A percentile compares a stretch with the other conserved stretches of the same genome.
Evolutionary conservation across 1,140 invertebrate genomes (phyloP).

Genomic region (Pogonomyrmex barbatus): DNA sequence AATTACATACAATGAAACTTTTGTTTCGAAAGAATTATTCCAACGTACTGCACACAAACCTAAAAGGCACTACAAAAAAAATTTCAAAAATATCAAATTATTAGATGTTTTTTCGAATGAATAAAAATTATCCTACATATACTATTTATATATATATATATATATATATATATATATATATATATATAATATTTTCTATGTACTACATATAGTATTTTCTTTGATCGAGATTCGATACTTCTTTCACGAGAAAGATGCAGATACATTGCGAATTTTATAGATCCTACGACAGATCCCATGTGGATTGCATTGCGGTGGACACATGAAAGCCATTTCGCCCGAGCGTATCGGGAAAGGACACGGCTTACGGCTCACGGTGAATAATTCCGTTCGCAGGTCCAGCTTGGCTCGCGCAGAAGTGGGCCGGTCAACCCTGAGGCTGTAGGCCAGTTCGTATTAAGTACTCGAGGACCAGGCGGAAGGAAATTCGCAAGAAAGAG

Average conservation of each 20-base stretch:
- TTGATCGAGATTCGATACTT: not conserved
- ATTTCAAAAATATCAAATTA: not conserved
- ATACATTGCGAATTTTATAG: not conserved
- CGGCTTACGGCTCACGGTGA: slow-evolving; percentile 15
- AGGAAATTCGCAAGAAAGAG: slow-evolving; percentile 27
- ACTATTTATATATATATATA: too few species aligned
- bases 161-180: too few species aligned
- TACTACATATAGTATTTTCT: not conserved
- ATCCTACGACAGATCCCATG: not conserved
- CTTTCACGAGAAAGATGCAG: not conserved
- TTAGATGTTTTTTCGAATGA: not conserved
- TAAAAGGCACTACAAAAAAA: not conserved
- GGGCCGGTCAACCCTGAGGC: slow-evolving; percentile 67
- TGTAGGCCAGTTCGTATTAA: slow-evolving; percentile 71
- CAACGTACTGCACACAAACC: not conserved
- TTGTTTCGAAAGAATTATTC: not conserved
- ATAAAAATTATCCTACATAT: not conserved
- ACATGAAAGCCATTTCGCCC: slow-evolving; percentile 15
- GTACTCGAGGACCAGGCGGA: slow-evolving; percentile 32
- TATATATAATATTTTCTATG: too few species aligned
- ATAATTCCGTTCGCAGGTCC: slow-evolving; percentile 63
- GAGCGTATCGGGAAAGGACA: not conserved
- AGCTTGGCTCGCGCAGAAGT: slow-evolving; percentile 58
- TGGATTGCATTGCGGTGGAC: not conserved
- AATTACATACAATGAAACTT: not conserved